Percentiles rank a stretch among this genome's conserved stretches.
Evolutionary conservation across 2,113 vertebrate genomes (phyloP).

Genomic region (Lamprotornis superbus): DNA sequence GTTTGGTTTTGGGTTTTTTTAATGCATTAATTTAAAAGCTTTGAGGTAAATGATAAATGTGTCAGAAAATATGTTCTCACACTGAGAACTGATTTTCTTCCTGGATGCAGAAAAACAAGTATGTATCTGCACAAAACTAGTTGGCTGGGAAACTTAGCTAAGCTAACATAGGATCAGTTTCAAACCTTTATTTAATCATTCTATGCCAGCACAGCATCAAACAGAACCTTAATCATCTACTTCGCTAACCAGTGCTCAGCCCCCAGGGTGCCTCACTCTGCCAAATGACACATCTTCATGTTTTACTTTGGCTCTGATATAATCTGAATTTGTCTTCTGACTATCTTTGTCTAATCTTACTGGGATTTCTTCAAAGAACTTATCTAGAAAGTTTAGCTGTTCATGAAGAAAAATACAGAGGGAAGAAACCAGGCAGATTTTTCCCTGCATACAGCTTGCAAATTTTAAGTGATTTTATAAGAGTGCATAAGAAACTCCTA

Average conservation of each 20-base stretch:
- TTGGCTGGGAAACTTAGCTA: not conserved
- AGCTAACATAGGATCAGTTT: not conserved
- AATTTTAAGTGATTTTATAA: not conserved
- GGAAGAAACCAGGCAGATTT: not conserved
- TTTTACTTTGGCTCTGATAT: not conserved
- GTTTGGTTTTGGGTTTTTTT: not conserved
- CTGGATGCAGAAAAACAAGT: not conserved
- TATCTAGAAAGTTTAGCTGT: not conserved
- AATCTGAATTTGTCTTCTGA: not conserved
- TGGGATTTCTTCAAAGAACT: not conserved
- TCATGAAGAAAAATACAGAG: not conserved
- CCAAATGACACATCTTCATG: not conserved
- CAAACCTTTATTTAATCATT: not conserved
- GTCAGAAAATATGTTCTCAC: not conserved
- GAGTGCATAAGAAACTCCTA: not conserved
- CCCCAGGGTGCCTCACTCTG: not conserved
- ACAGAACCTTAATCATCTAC: not conserved
- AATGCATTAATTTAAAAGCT: not conserved
- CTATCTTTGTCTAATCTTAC: not conserved
- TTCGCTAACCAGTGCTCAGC: not conserved
- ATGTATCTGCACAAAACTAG: not conserved
- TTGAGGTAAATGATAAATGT: not conserved
- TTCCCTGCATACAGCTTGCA: not conserved
- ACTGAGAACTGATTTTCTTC: not conserved
- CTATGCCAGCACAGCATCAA: not conserved